phyloP scores from a whole-genome alignment of 2,113 vertebrate species.

The Coregonus clupeaformis region DNA sequence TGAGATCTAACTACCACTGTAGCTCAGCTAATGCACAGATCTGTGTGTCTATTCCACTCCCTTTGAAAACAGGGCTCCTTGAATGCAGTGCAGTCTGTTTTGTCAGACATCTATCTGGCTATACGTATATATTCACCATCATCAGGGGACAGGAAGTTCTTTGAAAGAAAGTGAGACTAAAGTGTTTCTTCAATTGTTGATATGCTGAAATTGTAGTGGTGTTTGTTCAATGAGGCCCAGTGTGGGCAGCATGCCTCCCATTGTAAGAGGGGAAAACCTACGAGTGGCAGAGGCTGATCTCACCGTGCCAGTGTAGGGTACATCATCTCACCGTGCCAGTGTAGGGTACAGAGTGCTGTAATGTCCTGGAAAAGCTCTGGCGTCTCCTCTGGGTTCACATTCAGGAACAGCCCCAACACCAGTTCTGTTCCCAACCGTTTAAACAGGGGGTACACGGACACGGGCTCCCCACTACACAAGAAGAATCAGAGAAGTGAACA shows the following conservation, averaged over 20 bases:
- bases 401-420: conserved; percentile 68
- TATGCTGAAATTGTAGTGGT: no score
- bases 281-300: no score
- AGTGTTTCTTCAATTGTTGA: no score
- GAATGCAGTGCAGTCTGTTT: background rate
- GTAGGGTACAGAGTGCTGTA: background rate
- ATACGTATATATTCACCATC: no score
- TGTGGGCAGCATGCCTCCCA: no score
- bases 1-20: no score
- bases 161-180: no score
- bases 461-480: conserved; percentile 1
- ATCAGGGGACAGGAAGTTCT: background rate
- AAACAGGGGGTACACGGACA: conserved; percentile 51
- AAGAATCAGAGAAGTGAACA: conserved; percentile 1
- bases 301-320: background rate
- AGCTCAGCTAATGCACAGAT: background rate
- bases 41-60: background rate
- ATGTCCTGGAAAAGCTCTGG: conserved; percentile 44
- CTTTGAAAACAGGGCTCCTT: background rate
- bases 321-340: no score
- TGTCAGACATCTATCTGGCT: background rate
- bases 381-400: conserved; percentile 58
- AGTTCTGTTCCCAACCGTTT: conserved; percentile 65
- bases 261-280: background rate
- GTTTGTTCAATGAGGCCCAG: no score